Evolutionary conservation across 2,113 vertebrate genomes (phyloP).

Genomic region (Rhea americana): DNA sequence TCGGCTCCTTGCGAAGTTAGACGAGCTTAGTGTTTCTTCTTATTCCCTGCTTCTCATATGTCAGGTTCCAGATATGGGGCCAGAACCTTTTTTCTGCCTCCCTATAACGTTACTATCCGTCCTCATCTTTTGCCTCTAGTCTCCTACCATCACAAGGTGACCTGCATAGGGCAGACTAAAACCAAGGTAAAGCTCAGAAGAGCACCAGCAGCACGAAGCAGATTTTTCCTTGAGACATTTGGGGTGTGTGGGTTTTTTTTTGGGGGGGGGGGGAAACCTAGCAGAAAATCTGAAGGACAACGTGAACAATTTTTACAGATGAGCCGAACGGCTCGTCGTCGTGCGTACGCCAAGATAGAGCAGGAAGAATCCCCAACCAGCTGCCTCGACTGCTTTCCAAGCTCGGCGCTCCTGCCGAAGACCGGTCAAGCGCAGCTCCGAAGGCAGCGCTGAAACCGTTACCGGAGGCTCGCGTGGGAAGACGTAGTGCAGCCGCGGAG

Average conservation of each 20-base stretch:
- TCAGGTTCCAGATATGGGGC: not conserved
- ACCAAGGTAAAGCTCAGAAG: not conserved
- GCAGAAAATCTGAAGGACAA: not conserved
- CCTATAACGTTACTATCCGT: not conserved
- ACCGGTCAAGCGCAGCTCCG: not conserved
- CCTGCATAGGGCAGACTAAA: not conserved
- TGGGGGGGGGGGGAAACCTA: not conserved
- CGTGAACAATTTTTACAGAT: not conserved
- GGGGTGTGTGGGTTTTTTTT: no score
- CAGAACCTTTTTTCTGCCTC: not conserved
- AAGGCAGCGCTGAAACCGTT: not conserved
- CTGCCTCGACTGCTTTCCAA: not conserved
- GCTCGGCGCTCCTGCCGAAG: not conserved
- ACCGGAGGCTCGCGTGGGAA: not conserved
- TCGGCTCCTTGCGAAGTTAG: fast-evolving
- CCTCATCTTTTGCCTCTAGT: not conserved
- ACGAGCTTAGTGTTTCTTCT: not conserved
- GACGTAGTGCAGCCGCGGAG: not conserved
- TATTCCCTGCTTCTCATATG: not conserved
- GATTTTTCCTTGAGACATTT: not conserved
- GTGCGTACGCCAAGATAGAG: not conserved
- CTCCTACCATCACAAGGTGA: not conserved
- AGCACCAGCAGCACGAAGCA: not conserved
- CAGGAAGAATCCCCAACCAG: not conserved
- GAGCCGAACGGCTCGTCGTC: not conserved